Conservation (phyloP, 2,113 vertebrate genomes). For the Bubo blakistoni region DNA sequence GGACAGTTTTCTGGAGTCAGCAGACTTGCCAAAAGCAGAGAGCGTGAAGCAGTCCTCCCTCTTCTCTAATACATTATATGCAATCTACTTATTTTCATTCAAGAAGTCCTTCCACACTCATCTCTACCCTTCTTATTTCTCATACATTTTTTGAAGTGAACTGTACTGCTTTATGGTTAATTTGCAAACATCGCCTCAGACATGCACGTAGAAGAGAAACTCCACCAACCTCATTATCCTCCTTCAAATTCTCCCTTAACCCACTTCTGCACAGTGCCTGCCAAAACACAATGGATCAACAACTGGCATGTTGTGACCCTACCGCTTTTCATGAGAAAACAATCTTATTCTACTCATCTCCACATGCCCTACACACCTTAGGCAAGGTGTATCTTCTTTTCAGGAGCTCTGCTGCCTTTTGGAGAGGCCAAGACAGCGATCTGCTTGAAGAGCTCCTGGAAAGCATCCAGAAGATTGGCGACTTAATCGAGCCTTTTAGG, state of each 20-base stretch:
- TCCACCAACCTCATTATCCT: background rate
- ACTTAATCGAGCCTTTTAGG: background rate
- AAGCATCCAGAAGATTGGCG: background rate
- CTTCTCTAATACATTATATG: background rate
- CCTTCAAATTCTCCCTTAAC: background rate
- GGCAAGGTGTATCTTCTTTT: background rate
- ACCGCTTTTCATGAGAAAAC: background rate
- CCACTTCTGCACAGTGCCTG: background rate
- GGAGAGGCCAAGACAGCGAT: background rate
- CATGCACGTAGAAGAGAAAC: fast-evolving
- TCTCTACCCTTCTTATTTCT: background rate
- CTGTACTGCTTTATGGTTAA: background rate
- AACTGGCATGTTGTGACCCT: background rate
- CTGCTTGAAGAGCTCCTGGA: background rate
- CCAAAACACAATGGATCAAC: background rate
- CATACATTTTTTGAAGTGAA: background rate
- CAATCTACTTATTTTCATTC: background rate
- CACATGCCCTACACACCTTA: background rate
- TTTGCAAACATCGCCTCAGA: background rate
- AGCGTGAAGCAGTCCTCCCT: background rate
- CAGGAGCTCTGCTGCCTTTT: background rate
- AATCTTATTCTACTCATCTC: background rate
- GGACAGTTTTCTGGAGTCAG: background rate
- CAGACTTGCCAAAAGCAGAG: background rate
- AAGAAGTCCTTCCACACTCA: background rate